These are phyloP conservation scores for Anguilla obscura DNA, from an alignment of 2,797 vertebrate species.

Conservation along the genomic window DNA sequence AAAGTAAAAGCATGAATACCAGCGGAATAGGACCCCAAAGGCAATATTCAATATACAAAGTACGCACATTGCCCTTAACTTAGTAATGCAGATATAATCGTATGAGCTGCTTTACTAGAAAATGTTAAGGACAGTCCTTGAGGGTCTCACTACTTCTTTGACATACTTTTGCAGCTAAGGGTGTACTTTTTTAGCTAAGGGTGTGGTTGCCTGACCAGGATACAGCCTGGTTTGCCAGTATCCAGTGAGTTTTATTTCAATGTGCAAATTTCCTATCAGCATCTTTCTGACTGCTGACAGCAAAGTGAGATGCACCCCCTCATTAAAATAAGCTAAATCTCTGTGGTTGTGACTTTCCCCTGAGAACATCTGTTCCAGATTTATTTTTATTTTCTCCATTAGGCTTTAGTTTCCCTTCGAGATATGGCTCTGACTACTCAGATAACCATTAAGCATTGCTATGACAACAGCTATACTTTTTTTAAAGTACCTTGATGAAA, in stretches of 20 bases:
- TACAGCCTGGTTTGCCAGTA: constrained; percentile 42
- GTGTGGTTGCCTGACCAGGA: constrained; percentile 51
- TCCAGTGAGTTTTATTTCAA: constrained; percentile 55
- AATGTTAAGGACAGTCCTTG: constrained; percentile 37
- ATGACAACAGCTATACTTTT: constrained; percentile 16
- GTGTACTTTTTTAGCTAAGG: constrained; percentile 39
- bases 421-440: constrained; percentile 39
- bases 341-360: constrained; percentile 52
- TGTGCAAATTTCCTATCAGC: constrained; percentile 60
- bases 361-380: constrained; percentile 67
- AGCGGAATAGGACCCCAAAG: not conserved
- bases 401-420: constrained; percentile 51
- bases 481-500: constrained; percentile 29
- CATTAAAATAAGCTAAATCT: constrained; percentile 45
- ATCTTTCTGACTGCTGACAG: constrained; percentile 61
- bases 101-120: not conserved
- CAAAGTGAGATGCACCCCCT: constrained; percentile 59
- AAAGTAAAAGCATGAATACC: not conserved
- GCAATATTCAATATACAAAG: not conserved
- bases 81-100: not conserved
- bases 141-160: constrained; percentile 53
- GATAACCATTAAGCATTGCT: constrained; percentile 48
- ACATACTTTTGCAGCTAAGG: not conserved
- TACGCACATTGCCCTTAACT: not conserved
- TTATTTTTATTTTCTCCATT: constrained; percentile 67